Evolutionary conservation across 2,797 vertebrate species (phyloP), one percentile per base, ranked within the genome.

Genomic region (Typhlichthys eigenmanni): DNA sequence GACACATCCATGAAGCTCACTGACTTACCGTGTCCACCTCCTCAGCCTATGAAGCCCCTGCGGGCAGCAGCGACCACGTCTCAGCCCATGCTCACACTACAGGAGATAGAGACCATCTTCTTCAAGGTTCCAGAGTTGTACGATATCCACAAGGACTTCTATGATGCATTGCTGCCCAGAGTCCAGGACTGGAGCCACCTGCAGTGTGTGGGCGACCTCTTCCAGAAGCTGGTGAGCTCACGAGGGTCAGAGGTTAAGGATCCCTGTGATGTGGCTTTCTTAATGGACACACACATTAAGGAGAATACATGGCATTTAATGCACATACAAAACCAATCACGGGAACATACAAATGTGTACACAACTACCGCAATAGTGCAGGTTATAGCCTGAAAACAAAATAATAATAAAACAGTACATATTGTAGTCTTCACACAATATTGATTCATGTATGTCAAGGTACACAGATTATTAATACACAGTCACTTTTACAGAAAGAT

Each of bases 21-120:
- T 43, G 38, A 43, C 38, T 7, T 43, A 43, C 1, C 38, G 38
- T 34, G 46, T 47, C 14, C 32, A 13, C 12, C 6, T 3, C 17
- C 11, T 32, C 78, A 99, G 98, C 98, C 98, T 50, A 99, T 98
- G 97, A 99, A 99, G 79, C 98, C 98, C 55, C 82, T 99, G 81
- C 96, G 95, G 85, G 97, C 98, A 0, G 96, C 97, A 0, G 96
- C 98, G 84, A 99, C 98, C 60, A 99, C 98, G 2, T 99, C 98
- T 3, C 97, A 99, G 82, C 98, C 98, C 0, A 95, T 98, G 85
- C 92, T 98, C 84, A 96, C 92, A 34, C 87, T 93, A 68, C 96
- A 95, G 80, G 95, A 99, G 91, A 97, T 99, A 3, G 97, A 99
- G 87, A 98, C 95, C 78, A 99, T 99, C 90, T 99, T 99, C 91